phyloP scores from a whole-genome alignment of 1,140 invertebrate genomes.

The Caenorhabditis inopinata region DNA sequence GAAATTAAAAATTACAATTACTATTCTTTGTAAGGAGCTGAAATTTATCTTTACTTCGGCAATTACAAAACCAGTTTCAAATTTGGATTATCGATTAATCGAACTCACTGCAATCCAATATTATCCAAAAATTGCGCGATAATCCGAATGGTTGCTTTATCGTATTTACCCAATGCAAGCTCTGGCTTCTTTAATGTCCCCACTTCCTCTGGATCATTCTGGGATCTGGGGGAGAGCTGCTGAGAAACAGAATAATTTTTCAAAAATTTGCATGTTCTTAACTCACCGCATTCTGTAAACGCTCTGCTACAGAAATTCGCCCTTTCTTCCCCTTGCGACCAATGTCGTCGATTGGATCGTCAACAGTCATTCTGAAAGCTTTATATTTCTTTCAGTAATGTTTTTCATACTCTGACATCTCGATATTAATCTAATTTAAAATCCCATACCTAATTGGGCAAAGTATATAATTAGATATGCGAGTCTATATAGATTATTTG shows the following conservation, averaged over 20 bases:
- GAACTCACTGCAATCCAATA: background rate
- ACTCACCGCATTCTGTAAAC: background rate
- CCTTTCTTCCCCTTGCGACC: background rate
- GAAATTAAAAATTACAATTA: too few species aligned
- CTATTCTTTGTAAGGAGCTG: too few species aligned
- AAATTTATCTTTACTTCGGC: too few species aligned
- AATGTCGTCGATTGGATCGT: background rate
- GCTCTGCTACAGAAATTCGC: background rate
- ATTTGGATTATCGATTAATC: background rate
- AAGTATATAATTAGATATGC: too few species aligned
- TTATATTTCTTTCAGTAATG: background rate
- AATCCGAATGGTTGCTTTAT: background rate
- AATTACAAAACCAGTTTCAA: too few species aligned
- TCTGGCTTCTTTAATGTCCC: background rate
- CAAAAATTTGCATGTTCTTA: background rate
- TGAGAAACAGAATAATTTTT: background rate
- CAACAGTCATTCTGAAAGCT: background rate
- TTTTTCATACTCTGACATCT: background rate
- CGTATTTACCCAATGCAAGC: background rate
- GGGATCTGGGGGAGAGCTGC: constrained; percentile 11
- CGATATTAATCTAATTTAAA: too few species aligned
- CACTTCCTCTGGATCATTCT: background rate
- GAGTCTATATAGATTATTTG: too few species aligned
- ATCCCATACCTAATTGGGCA: too few species aligned
- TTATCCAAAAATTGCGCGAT: constrained; percentile 20